These are phyloP conservation scores for Busseola fusca DNA, from an alignment of 2,888 invertebrate species.

Conservation along the genomic window DNA sequence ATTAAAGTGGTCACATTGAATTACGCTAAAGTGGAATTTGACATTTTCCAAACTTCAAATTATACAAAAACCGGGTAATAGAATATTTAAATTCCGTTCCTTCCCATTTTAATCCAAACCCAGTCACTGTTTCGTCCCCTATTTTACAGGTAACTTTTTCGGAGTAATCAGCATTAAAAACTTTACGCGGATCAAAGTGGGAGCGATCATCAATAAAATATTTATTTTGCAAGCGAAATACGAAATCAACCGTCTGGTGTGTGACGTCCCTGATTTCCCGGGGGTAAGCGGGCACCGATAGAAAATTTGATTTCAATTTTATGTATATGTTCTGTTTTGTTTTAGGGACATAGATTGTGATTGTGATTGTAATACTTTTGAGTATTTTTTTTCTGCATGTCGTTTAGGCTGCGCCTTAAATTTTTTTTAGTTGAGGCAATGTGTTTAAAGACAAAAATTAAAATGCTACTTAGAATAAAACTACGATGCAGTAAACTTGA, in stretches of 20 bases:
- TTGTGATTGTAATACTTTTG: conserved; percentile 39
- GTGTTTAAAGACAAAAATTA: not conserved
- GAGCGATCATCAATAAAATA: conserved; percentile 77
- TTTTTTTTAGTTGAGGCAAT: not conserved
- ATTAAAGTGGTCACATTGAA: not conserved
- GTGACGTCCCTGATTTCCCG: conserved; percentile 79
- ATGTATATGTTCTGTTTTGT: conserved; percentile 67
- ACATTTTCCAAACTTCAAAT: not conserved
- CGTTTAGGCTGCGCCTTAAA: too few relatives aligned
- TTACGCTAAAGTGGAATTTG: not conserved
- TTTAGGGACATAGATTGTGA: conserved; percentile 59
- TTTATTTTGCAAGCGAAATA: conserved; percentile 74
- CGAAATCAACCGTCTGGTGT: conserved; percentile 74
- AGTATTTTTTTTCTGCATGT: not conserved
- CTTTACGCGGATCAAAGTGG: conserved; percentile 70
- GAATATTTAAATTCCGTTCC: not conserved
- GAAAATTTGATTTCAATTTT: conserved; percentile 79
- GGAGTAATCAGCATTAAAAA: conserved; percentile 72
- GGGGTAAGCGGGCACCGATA: conserved; percentile 65
- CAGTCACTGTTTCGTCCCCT: conserved; percentile 9
- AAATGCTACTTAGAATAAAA: not conserved
- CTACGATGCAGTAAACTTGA: not conserved
- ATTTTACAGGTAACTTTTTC: conserved; percentile 22
- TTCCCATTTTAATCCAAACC: not conserved
- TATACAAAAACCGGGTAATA: not conserved